Evolutionary conservation across 2,113 vertebrate species (phyloP).

Genomic region (Sitta europaea): DNA sequence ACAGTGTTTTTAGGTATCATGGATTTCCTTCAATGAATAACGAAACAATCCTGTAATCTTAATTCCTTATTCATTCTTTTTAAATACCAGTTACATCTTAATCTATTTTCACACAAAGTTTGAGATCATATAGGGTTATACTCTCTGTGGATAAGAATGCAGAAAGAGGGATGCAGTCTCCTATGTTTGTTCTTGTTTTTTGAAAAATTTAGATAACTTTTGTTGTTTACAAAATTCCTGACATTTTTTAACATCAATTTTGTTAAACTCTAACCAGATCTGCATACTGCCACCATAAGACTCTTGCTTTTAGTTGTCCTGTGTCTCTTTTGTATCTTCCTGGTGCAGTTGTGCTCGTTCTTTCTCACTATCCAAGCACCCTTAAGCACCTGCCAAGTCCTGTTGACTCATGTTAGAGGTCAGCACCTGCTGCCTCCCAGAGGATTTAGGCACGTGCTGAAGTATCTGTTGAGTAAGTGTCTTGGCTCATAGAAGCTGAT

Average conservation of each 20-base stretch:
- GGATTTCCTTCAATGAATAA: background rate
- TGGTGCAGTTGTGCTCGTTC: background rate
- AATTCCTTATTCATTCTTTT: background rate
- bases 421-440: background rate
- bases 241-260: background rate
- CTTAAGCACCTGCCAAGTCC: background rate
- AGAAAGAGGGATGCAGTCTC: background rate
- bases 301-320: background rate
- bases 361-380: background rate
- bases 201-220: background rate
- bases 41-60: background rate
- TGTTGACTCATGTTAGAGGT: background rate
- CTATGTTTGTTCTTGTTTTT: background rate
- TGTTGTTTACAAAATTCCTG: background rate
- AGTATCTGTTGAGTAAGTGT: background rate
- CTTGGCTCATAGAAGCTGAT: background rate
- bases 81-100: background rate
- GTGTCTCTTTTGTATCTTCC: background rate
- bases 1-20: background rate
- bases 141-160: background rate
- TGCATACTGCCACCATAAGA: background rate
- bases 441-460: background rate
- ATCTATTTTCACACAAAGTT: background rate
- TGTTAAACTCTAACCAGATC: background rate
- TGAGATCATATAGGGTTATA: background rate